phyloP scores from a whole-genome alignment of 2,888 invertebrate species.

The Linnaemya tessellans region DNA sequence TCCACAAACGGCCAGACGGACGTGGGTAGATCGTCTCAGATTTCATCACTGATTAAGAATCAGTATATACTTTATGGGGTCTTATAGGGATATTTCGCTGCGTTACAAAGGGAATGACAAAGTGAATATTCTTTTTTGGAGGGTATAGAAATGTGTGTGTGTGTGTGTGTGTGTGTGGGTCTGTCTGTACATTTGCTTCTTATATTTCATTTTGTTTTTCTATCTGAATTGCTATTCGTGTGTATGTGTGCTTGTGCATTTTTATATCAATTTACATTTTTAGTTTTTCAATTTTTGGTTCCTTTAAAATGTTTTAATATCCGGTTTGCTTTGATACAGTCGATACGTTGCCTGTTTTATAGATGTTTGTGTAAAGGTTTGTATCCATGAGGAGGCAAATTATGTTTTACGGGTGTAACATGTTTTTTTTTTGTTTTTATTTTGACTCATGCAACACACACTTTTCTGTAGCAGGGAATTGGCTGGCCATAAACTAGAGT shows the following conservation, averaged over 20 bases:
- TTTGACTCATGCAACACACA: background rate
- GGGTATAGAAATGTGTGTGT: background rate
- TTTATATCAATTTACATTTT: slow-evolving; percentile 59
- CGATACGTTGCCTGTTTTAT: slow-evolving; percentile 24
- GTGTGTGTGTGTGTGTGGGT: background rate
- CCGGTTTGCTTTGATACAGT: slow-evolving; percentile 58
- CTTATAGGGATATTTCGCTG: too few relatives aligned
- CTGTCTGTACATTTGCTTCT: background rate
- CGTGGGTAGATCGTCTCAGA: too few relatives aligned
- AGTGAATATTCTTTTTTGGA: too few relatives aligned
- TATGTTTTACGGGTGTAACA: background rate
- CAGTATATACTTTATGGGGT: too few relatives aligned
- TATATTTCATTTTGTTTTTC: background rate
- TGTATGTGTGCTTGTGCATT: background rate
- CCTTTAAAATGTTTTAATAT: slow-evolving; percentile 67
- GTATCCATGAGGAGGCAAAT: background rate
- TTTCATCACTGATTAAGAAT: too few relatives aligned
- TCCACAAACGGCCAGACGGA: too few relatives aligned
- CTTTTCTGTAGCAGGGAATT: background rate
- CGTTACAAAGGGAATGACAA: too few relatives aligned
- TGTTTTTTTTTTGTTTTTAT: background rate
- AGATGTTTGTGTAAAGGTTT: slow-evolving; percentile 6
- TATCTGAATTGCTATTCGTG: background rate
- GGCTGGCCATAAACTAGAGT: background rate
- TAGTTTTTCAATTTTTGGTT: slow-evolving; percentile 55